Evolutionary conservation across 2,888 invertebrate species (phyloP).

Genomic region (Merodon equestris): DNA sequence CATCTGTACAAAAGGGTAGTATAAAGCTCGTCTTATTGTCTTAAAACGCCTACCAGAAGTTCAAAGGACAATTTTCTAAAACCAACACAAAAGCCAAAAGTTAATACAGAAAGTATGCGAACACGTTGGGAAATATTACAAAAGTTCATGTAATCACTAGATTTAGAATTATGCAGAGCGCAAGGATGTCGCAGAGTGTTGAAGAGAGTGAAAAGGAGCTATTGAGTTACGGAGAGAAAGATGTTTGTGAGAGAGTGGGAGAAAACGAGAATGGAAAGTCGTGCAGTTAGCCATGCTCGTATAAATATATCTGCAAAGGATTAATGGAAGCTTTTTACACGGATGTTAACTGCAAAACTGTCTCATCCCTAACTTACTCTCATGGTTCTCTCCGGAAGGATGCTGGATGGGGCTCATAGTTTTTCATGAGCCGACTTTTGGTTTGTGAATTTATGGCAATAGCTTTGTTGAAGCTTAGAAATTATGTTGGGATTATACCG

Average conservation of each 20-base stretch:
- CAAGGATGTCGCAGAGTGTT: slow-evolving; percentile 1
- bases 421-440: not conserved
- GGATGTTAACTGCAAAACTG: slow-evolving; percentile 2
- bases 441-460: not conserved
- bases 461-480: not conserved
- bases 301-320: slow-evolving; percentile 22
- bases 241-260: too few relatives aligned
- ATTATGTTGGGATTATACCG: not conserved
- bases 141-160: slow-evolving; percentile 28
- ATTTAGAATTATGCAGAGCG: slow-evolving; percentile 32
- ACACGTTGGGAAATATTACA: not conserved
- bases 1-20: not conserved
- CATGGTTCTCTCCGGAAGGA: too few relatives aligned
- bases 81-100: slow-evolving; percentile 42
- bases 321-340: slow-evolving; percentile 9
- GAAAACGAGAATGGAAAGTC: too few relatives aligned
- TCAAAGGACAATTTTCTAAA: slow-evolving; percentile 12
- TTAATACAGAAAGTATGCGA: slow-evolving; percentile 21
- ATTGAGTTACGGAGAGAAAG: not conserved
- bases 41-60: slow-evolving; percentile 12
- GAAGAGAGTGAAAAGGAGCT: not conserved
- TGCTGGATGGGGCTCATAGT: not conserved
- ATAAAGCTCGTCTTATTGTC: not conserved
- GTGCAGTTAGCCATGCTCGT: slow-evolving; percentile 12
- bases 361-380: not conserved